Percentiles rank a stretch among this genome's conserved stretches.
These are phyloP conservation scores for Carduelis carduelis DNA, from an alignment of 2,797 vertebrate genomes.

Conservation along the genomic window DNA sequence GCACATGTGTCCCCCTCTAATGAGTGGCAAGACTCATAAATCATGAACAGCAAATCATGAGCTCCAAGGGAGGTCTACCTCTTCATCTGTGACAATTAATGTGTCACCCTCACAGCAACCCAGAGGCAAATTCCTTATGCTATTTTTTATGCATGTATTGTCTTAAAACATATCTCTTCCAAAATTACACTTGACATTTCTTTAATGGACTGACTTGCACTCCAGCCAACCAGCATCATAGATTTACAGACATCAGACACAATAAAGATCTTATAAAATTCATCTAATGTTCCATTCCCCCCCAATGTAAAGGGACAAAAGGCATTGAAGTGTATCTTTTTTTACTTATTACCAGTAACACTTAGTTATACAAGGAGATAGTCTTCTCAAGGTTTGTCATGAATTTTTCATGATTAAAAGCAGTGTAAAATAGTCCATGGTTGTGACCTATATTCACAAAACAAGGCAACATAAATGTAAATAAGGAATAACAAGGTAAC, in stretches of 20 bases:
- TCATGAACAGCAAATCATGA: conserved; percentile 38
- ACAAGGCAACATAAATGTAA: background rate
- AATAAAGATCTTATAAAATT: background rate
- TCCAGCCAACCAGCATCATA: background rate
- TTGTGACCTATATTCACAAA: conserved; percentile 44
- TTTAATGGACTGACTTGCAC: conserved; percentile 26
- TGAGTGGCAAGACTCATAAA: conserved; percentile 39
- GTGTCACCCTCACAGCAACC: conserved; percentile 27
- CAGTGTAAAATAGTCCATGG: background rate
- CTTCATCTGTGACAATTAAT: conserved; percentile 61
- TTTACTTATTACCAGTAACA: background rate
- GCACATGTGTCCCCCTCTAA: background rate
- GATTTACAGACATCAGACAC: background rate
- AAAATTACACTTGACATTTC: conserved; percentile 53
- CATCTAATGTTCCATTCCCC: background rate
- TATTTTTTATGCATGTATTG: conserved; percentile 53
- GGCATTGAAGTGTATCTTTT: background rate
- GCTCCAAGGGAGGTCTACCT: conserved; percentile 32
- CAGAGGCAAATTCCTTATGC: conserved; percentile 51
- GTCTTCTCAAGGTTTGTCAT: background rate
- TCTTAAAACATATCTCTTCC: conserved; percentile 44
- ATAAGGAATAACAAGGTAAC: background rate
- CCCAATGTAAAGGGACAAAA: background rate
- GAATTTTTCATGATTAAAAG: conserved; percentile 31
- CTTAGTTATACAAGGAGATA: background rate